Percentiles rank a stretch among this genome's conserved stretches.
These are phyloP conservation scores for Meghimatium bilineatum DNA, from an alignment of 2,888 invertebrate species.

Conservation along the genomic window DNA sequence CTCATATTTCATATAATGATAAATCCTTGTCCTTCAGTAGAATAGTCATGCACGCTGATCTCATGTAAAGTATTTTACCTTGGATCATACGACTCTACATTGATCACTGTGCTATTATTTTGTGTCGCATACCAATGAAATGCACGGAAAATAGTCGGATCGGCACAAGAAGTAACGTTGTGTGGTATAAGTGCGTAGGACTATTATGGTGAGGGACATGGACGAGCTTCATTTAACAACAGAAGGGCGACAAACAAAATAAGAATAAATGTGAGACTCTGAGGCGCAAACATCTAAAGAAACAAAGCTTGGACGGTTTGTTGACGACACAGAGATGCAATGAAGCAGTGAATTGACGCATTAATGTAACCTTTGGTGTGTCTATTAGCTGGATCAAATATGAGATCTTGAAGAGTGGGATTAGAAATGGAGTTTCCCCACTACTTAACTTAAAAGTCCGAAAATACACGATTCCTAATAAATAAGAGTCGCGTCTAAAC, in stretches of 20 bases:
- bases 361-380: slow-evolving; percentile 8
- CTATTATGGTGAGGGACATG: too few species aligned
- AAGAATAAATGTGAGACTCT: background rate
- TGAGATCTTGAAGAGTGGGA: background rate
- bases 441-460: background rate
- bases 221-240: background rate
- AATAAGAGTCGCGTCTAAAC: background rate
- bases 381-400: slow-evolving; percentile 21
- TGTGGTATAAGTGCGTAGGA: too few species aligned
- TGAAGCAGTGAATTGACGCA: slow-evolving; percentile 33
- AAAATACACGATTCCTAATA: background rate
- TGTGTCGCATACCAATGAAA: too few species aligned
- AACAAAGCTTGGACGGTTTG: slow-evolving; percentile 8
- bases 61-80: too few species aligned
- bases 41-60: too few species aligned
- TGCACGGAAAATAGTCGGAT: too few species aligned
- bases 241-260: background rate
- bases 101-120: too few species aligned
- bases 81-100: too few species aligned
- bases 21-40: too few species aligned
- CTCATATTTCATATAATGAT: background rate
- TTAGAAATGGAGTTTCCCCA: background rate
- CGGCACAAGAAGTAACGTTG: too few species aligned
- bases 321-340: slow-evolving; percentile 1
- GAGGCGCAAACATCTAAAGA: background rate